Conservation (phyloP, 2,888 invertebrate species). For the Acronicta aceris region DNA sequence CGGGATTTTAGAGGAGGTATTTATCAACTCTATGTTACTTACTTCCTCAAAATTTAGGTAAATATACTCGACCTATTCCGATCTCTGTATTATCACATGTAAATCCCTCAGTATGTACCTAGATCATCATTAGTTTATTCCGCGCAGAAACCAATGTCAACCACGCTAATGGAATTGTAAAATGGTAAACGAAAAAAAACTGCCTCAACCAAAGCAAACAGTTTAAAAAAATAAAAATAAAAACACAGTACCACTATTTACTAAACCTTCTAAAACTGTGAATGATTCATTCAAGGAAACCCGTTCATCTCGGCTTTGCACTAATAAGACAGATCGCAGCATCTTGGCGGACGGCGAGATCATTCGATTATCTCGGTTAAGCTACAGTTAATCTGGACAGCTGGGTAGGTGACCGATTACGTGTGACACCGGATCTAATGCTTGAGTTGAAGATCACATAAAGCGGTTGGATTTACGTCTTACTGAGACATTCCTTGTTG, state of each 20-base stretch:
- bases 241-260: not conserved
- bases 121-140: no score
- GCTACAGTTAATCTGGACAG: conserved; percentile 45
- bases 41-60: no score
- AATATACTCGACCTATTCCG: no score
- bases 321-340: conserved; percentile 16
- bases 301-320: conserved; percentile 2
- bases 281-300: conserved; percentile 13
- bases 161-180: not conserved
- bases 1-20: no score
- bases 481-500: conserved; percentile 9
- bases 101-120: no score
- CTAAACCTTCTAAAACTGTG: not conserved
- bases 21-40: no score
- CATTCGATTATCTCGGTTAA: conserved; percentile 33
- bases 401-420: conserved; percentile 44
- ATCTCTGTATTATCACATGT: no score
- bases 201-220: not conserved
- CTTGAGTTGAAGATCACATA: conserved; percentile 26
- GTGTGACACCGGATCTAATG: conserved; percentile 36
- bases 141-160: not conserved
- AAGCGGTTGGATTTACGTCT: conserved; percentile 20
- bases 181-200: not conserved
- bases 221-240: not conserved
- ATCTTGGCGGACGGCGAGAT: conserved; percentile 20